Evolutionary conservation across 2,797 vertebrate genomes (phyloP).

Genomic region (Acanthis flammea): DNA sequence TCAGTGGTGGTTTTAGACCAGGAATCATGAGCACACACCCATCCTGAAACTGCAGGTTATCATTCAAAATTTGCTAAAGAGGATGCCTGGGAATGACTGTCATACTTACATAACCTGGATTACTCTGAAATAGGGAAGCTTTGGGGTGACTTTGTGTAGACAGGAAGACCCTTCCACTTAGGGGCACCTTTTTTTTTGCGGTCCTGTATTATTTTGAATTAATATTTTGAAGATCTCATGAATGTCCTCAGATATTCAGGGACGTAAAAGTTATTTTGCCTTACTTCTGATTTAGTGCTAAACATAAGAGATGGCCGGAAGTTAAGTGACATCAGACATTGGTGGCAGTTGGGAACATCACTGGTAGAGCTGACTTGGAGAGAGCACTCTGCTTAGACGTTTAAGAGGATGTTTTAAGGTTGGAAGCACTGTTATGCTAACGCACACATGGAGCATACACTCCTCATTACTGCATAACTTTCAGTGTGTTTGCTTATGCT

Average conservation of each 20-base stretch:
- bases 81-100: not conserved
- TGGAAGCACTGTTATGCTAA: not conserved
- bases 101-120: not conserved
- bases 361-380: not conserved
- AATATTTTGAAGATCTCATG: not conserved
- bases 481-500: not conserved
- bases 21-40: not conserved
- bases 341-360: not conserved
- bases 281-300: constrained; percentile 31
- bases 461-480: constrained; percentile 9
- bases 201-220: not conserved
- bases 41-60: not conserved
- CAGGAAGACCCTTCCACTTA: not conserved
- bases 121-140: not conserved
- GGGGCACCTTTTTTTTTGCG: not conserved
- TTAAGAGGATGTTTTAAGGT: not conserved
- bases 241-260: not conserved
- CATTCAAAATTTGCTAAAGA: not conserved
- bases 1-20: not conserved
- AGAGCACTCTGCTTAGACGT: not conserved
- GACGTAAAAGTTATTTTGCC: constrained; percentile 32
- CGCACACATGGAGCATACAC: not conserved
- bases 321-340: not conserved
- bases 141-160: not conserved
- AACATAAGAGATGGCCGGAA: not conserved